Evolutionary conservation across 2,888 invertebrate genomes (phyloP).

Genomic region (Hypomecis punctinalis): DNA sequence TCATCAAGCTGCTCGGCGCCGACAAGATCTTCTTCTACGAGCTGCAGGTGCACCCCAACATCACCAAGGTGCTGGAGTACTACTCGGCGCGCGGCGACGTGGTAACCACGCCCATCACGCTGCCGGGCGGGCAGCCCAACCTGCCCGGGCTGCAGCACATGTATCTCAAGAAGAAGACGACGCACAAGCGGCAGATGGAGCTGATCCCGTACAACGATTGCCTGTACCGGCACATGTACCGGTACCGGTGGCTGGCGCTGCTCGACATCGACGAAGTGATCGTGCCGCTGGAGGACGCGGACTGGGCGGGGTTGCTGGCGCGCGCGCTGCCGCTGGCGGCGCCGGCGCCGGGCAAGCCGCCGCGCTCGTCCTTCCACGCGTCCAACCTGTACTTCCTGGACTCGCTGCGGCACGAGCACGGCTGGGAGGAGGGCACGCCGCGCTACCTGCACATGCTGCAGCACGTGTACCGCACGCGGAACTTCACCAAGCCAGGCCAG

Average conservation of each 20-base stretch:
- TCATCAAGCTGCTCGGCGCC: slow-evolving; percentile 93
- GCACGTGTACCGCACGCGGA: slow-evolving; percentile 95
- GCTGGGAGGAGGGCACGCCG: slow-evolving; percentile 91
- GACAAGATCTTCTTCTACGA: slow-evolving; percentile 97
- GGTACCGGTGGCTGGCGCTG: slow-evolving; percentile 95
- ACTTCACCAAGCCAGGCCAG: slow-evolving; percentile 96
- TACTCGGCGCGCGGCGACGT: slow-evolving; percentile 88
- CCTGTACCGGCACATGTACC: slow-evolving; percentile 95
- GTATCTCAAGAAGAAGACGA: slow-evolving; percentile 95
- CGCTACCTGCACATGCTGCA: slow-evolving; percentile 97
- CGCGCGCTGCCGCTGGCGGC: slow-evolving; percentile 88
- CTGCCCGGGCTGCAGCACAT: slow-evolving; percentile 94
- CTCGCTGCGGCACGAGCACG: slow-evolving; percentile 92
- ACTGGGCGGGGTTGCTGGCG: slow-evolving; percentile 92
- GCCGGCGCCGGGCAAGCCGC: slow-evolving; percentile 76
- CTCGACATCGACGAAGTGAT: slow-evolving; percentile 98
- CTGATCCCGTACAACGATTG: slow-evolving; percentile 98
- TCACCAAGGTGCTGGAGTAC: slow-evolving; percentile 91
- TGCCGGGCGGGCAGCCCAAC: slow-evolving; percentile 96
- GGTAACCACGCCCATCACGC: slow-evolving; percentile 91
- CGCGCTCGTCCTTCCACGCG: slow-evolving; percentile 93
- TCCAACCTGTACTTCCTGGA: slow-evolving; percentile 97
- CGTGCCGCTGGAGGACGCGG: slow-evolving; percentile 91
- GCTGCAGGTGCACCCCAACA: slow-evolving; percentile 95
- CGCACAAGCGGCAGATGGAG: slow-evolving; percentile 97